These are phyloP conservation scores for Teleogryllus occipitalis DNA, from an alignment of 1,140 invertebrate genomes.

Conservation along the genomic window DNA sequence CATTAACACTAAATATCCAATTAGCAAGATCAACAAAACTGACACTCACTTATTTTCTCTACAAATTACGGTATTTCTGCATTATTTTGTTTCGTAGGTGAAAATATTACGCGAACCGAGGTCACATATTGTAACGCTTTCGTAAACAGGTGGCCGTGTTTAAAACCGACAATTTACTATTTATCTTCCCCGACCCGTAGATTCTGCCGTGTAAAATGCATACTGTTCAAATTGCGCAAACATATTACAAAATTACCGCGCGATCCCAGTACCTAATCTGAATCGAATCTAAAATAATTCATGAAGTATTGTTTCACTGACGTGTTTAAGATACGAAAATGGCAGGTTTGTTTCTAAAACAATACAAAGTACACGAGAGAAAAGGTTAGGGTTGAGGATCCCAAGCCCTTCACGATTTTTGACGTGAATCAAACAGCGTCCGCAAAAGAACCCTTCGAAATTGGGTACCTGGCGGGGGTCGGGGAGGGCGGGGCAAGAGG, in stretches of 20 bases:
- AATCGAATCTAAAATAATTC: background rate
- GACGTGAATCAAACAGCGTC: too few species aligned
- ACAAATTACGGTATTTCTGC: background rate
- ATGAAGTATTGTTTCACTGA: too few species aligned
- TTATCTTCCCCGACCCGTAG: background rate
- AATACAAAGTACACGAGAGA: too few species aligned
- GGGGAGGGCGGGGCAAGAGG: background rate
- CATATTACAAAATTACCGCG: background rate
- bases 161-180: background rate
- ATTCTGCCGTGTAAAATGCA: background rate
- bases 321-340: too few species aligned
- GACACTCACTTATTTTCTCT: background rate
- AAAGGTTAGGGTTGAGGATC: too few species aligned
- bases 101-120: background rate
- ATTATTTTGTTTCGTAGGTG: background rate
- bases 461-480: background rate
- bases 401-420: too few species aligned
- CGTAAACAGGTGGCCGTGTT: background rate
- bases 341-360: too few species aligned
- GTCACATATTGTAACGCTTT: background rate
- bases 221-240: background rate
- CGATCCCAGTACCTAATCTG: background rate
- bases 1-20: background rate
- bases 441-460: background rate
- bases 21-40: background rate